Evolutionary conservation across 2,797 vertebrate genomes (phyloP).

Genomic region (Pyrocephalus nanus): DNA sequence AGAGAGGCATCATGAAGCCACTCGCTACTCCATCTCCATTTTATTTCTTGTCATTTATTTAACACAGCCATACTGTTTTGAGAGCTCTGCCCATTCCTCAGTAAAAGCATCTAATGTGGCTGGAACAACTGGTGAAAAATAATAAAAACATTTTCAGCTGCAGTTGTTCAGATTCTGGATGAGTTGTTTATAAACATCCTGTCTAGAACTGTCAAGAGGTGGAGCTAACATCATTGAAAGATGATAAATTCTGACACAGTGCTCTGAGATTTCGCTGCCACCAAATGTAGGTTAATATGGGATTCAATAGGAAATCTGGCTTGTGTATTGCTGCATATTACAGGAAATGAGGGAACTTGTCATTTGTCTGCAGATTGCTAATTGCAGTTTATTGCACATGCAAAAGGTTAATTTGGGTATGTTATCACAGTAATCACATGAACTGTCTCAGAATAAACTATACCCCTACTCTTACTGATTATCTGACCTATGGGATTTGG

Average conservation of each 20-base stretch:
- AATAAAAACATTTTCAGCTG: background rate
- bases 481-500: background rate
- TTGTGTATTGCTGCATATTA: slow-evolving; percentile 14
- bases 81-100: background rate
- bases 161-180: background rate
- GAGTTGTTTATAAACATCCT: slow-evolving; percentile 36
- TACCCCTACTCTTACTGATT: background rate
- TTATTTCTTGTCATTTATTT: background rate
- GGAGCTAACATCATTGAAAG: slow-evolving; percentile 23
- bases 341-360: slow-evolving; percentile 34
- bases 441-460: background rate
- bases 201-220: slow-evolving; percentile 21
- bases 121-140: slow-evolving; percentile 1
- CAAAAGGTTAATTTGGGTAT: slow-evolving; percentile 38
- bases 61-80: background rate
- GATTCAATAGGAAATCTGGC: slow-evolving; percentile 63
- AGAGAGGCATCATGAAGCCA: background rate
- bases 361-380: slow-evolving; percentile 57
- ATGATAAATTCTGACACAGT: slow-evolving; percentile 49
- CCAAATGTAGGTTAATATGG: slow-evolving; percentile 65
- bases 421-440: background rate
- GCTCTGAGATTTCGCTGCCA: slow-evolving; percentile 44
- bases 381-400: slow-evolving; percentile 44
- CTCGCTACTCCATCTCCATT: background rate
- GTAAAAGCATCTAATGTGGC: background rate